Evolutionary conservation across 2,113 vertebrate species (phyloP).

Genomic region (Hemiscyllium ocellatum): DNA sequence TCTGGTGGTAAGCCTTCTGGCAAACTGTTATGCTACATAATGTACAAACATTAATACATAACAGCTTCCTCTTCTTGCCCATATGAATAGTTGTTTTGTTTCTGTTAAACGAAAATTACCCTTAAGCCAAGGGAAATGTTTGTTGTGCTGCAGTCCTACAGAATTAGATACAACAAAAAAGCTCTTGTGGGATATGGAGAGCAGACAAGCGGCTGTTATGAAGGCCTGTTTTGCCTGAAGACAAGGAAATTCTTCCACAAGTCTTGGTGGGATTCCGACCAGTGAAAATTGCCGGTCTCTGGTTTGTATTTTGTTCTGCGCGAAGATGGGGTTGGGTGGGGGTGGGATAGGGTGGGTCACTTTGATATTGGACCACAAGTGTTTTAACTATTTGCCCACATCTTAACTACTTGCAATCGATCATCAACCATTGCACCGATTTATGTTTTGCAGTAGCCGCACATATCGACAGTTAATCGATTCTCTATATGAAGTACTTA

Average conservation of each 20-base stretch:
- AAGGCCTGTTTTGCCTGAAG: constrained; percentile 48
- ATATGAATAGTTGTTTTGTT: constrained; percentile 54
- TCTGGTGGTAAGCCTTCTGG: constrained; percentile 47
- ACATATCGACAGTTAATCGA: neutral
- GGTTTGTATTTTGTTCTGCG: constrained; percentile 40
- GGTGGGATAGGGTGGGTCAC: neutral
- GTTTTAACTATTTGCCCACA: neutral
- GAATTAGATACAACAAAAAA: constrained; percentile 41
- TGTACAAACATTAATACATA: constrained; percentile 54
- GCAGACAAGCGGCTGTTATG: constrained; percentile 46
- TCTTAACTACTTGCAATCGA: constrained; percentile 8
- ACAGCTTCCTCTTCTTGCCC: constrained; percentile 46
- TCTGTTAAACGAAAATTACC: constrained; percentile 41
- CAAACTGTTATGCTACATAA: constrained; percentile 43
- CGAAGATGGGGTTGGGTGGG: neutral
- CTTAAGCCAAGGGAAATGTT: constrained; percentile 46
- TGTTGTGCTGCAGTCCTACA: constrained; percentile 43
- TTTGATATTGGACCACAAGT: too few species aligned
- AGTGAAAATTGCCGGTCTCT: constrained; percentile 42
- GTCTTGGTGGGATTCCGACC: constrained; percentile 41
- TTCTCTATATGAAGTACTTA: neutral
- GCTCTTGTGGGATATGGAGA: constrained; percentile 55
- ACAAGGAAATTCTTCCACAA: constrained; percentile 47
- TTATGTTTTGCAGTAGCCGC: neutral
- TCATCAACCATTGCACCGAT: neutral